These are phyloP conservation scores for Zelleria hepariella DNA, from an alignment of 2,888 invertebrate species.

Conservation along the genomic window DNA sequence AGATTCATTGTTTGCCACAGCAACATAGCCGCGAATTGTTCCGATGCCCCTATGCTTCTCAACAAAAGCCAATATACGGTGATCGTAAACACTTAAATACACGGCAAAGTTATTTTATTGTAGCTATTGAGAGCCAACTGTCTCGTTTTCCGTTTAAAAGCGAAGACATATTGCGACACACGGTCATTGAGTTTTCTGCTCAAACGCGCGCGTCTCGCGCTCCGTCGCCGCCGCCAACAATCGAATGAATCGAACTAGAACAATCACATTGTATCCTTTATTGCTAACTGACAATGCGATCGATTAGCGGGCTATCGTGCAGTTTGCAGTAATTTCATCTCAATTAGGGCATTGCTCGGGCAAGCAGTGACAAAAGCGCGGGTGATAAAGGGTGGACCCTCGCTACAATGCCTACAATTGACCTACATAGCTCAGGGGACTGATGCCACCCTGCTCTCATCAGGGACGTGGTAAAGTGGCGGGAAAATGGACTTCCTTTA, in stretches of 20 bases:
- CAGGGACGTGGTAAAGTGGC: slow-evolving; percentile 26
- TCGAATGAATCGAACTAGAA: background rate
- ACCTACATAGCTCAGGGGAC: slow-evolving; percentile 35
- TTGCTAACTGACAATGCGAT: background rate
- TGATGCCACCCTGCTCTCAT: slow-evolving; percentile 21
- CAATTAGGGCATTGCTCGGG: background rate
- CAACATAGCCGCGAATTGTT: slow-evolving; percentile 28
- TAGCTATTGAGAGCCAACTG: slow-evolving; percentile 54
- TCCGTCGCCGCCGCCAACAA: slow-evolving; percentile 6
- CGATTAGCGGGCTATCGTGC: background rate
- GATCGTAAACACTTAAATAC: slow-evolving; percentile 51
- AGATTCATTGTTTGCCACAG: slow-evolving; percentile 8
- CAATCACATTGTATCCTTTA: slow-evolving; percentile 10
- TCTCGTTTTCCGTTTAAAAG: slow-evolving; percentile 60
- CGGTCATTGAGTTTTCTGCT: slow-evolving; percentile 62
- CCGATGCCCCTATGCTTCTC: slow-evolving; percentile 39
- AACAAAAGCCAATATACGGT: slow-evolving; percentile 48
- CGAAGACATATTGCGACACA: slow-evolving; percentile 56
- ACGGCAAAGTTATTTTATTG: slow-evolving; percentile 41
- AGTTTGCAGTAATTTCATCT: background rate
- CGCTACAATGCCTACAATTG: slow-evolving; percentile 17
- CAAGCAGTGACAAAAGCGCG: background rate
- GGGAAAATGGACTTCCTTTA: slow-evolving; percentile 46
- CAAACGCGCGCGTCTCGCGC: slow-evolving; percentile 37
- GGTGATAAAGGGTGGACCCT: background rate